phyloP scores from a whole-genome alignment of 2,797 vertebrate genomes.

The Gephyroberyx darwinii region DNA sequence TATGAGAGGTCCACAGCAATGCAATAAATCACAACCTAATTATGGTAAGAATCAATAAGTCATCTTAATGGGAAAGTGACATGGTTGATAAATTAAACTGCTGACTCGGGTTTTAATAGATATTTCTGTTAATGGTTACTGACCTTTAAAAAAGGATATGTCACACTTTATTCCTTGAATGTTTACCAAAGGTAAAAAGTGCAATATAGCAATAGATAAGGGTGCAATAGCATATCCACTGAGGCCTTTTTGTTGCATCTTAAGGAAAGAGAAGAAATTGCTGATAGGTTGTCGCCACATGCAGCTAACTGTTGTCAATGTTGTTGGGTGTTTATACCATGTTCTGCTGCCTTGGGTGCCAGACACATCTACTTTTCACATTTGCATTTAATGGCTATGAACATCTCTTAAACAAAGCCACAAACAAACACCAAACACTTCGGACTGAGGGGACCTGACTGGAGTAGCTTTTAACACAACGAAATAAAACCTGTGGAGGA shows the following conservation, averaged over 20 bases:
- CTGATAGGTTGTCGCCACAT: conserved; percentile 10
- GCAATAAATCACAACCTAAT: conserved; percentile 50
- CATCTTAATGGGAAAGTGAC: conserved; percentile 31
- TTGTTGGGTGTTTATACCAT: conserved; percentile 17
- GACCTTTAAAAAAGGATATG: conserved; percentile 27
- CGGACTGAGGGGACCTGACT: conserved; percentile 15
- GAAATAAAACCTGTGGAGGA: conserved; percentile 44
- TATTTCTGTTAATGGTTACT: conserved; percentile 39
- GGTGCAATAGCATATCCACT: conserved; percentile 11
- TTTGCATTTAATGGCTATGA: conserved; percentile 27
- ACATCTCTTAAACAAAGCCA: conserved; percentile 13
- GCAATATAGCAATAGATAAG: conserved; percentile 27
- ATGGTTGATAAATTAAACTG: conserved; percentile 54
- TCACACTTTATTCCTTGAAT: conserved; percentile 41
- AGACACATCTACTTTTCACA: conserved; percentile 39
- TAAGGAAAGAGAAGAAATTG: conserved; percentile 12
- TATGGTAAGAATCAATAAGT: conserved; percentile 42
- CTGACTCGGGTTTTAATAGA: neutral
- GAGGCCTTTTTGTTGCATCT: conserved; percentile 1
- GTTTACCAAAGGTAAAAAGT: conserved; percentile 47
- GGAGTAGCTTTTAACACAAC: conserved; percentile 30
- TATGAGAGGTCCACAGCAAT: conserved; percentile 41
- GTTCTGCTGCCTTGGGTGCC: conserved; percentile 8
- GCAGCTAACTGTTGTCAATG: neutral
- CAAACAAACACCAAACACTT: conserved; percentile 32